Base-by-base conservation (phyloP, 2,113 vertebrate genomes). In the Cyanocitta stelleri region DNA sequence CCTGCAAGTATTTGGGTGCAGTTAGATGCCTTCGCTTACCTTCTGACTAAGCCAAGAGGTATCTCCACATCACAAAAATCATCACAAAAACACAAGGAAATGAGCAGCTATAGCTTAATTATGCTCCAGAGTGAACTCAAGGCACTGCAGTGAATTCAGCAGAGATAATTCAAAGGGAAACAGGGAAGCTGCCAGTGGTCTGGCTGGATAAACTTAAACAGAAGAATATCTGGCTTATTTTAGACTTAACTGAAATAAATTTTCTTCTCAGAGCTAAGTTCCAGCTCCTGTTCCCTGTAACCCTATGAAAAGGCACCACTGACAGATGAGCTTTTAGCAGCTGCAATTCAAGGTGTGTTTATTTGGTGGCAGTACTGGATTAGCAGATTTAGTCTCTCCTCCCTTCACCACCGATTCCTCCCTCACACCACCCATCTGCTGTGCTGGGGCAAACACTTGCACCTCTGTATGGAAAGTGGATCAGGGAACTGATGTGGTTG, bases 221-320 rank as follows among this genome's bases (percentile, higher is more conserved):
- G 83, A 93, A 76, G n/a, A 73, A n/a, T 91, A 90, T 52, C 75
- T 93, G 85, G n/a, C 79, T 85, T 86, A 29, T 69, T 94, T 92
- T n/a, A 85, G 37, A 49, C 35, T 75, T 55, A 67, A 77, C 55
- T 24, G 69, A 87, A 91, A 75, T 56, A 71, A 67, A 82, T 82
- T 52, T 75, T 7, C 49, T 87, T 87, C 82, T 90, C 44, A 44
- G 15, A 85, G 43, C 33, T 73, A n/a, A 59, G 58, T 18, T 92
- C 29, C 10, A 9, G 24, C 21, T 87, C 48, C 73, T 77, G 69
- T 27, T 87, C 37, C 55, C 26, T 39, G 20, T 80, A 62, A 72
- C 22, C 29, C 30, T 62, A 1, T 4, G 33, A 35, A 90, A 76
- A 88, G 46, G 63, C 67, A 91, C 54, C 33, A 24, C 51, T 62